phyloP scores from a whole-genome alignment of 2,888 invertebrate genomes.

The Drosophila algonquin region DNA sequence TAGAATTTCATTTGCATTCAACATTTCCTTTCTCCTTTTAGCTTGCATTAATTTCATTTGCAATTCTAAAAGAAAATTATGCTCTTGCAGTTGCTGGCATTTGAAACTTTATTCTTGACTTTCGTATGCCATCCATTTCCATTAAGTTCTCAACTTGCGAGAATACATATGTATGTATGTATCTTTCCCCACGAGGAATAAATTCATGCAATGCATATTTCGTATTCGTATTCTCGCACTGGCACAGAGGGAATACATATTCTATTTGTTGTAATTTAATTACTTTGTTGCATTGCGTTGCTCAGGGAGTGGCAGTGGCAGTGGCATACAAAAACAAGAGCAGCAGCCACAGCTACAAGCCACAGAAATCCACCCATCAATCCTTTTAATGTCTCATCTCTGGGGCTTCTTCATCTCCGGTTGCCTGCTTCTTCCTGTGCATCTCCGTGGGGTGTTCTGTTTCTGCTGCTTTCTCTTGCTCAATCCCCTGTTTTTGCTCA shows the following conservation, averaged over 20 bases:
- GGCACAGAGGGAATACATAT: background rate
- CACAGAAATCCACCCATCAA: constrained; percentile 13
- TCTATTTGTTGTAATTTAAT: constrained; percentile 37
- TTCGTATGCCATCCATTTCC: constrained; percentile 16
- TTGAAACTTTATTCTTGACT: constrained; percentile 7
- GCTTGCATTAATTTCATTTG: constrained; percentile 26
- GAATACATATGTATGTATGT: too few species aligned
- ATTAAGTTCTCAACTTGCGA: constrained; percentile 15
- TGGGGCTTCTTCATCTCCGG: background rate
- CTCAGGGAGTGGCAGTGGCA: constrained; percentile 21
- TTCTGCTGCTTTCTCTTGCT: background rate
- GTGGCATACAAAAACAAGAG: background rate
- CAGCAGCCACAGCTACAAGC: constrained; percentile 12
- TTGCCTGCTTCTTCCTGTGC: background rate
- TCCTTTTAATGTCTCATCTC: constrained; percentile 23
- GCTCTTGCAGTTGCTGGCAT: constrained; percentile 4
- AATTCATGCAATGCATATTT: constrained; percentile 15
- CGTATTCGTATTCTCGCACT: background rate
- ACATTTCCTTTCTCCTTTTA: background rate
- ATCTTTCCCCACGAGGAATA: constrained; percentile 1
- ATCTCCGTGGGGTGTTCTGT: background rate
- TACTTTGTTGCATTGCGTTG: constrained; percentile 37
- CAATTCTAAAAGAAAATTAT: constrained; percentile 15
- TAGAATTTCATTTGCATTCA: background rate
- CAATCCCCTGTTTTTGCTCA: background rate